phyloP scores from a whole-genome alignment of 2,797 vertebrate species.

The Rhincodon typus region DNA sequence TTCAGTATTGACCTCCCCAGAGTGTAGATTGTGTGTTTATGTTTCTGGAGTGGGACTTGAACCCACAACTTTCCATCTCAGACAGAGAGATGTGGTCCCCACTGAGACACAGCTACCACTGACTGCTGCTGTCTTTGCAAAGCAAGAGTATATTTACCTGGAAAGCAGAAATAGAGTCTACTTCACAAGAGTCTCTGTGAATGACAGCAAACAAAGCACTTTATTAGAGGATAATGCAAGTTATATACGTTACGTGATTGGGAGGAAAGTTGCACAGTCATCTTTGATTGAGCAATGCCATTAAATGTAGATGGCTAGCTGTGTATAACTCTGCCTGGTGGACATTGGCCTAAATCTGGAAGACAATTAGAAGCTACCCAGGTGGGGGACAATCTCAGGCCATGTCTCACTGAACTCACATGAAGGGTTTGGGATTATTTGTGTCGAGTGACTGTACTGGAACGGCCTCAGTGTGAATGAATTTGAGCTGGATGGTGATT shows the following conservation, averaged over 20 bases:
- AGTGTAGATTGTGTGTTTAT: no score
- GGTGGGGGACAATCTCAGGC: neutral
- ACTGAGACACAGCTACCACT: neutral
- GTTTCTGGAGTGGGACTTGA: neutral
- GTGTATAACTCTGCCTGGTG: neutral
- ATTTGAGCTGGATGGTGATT: neutral
- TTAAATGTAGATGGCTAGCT: neutral
- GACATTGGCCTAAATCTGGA: neutral
- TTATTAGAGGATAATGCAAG: neutral
- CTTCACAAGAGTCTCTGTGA: neutral
- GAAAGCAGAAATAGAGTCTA: neutral
- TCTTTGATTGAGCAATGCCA: neutral
- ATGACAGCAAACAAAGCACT: neutral
- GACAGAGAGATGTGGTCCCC: neutral
- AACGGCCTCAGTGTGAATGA: no score
- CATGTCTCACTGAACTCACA: neutral
- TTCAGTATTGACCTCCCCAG: no score
- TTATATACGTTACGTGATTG: neutral
- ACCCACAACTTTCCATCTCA: neutral
- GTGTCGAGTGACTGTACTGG: neutral
- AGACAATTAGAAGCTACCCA: no score
- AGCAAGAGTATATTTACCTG: neutral
- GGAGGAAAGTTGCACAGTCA: neutral
- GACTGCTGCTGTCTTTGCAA: neutral
- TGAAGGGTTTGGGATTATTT: neutral